phyloP scores from a whole-genome alignment of 2,113 vertebrate genomes.

The Oreochromis spilurus region DNA sequence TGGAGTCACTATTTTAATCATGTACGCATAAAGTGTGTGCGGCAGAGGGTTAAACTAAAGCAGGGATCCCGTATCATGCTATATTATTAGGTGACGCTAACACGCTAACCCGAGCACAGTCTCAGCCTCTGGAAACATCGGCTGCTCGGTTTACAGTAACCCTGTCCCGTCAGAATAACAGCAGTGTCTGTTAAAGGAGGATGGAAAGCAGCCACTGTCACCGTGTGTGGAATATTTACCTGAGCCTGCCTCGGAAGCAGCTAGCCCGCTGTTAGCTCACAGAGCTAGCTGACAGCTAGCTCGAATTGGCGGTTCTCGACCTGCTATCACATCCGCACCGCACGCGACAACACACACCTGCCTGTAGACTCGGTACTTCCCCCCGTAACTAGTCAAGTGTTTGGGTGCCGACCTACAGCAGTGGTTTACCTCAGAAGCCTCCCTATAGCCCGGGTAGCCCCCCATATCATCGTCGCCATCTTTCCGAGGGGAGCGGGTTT shows the following conservation, averaged over 20 bases:
- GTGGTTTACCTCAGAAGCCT: neutral
- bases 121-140: neutral
- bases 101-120: neutral
- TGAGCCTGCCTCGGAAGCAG: neutral
- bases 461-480: constrained; percentile 14
- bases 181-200: neutral
- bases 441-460: neutral
- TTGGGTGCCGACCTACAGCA: no score
- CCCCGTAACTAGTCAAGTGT: neutral
- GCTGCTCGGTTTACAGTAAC: neutral
- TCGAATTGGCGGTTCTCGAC: constrained; percentile 53
- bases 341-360: neutral
- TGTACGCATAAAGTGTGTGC: neutral
- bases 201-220: neutral
- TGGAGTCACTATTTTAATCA: neutral
- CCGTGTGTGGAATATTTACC: neutral
- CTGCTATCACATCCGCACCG: neutral
- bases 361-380: neutral
- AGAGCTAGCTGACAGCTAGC: constrained; percentile 47
- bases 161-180: neutral
- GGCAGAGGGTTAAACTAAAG: neutral
- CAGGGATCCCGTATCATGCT: neutral
- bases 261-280: neutral
- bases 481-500: constrained; percentile 4
- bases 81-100: neutral